These are phyloP conservation scores for Salvelinus namaycush DNA, from an alignment of 2,113 vertebrate species.

Conservation along the genomic window DNA sequence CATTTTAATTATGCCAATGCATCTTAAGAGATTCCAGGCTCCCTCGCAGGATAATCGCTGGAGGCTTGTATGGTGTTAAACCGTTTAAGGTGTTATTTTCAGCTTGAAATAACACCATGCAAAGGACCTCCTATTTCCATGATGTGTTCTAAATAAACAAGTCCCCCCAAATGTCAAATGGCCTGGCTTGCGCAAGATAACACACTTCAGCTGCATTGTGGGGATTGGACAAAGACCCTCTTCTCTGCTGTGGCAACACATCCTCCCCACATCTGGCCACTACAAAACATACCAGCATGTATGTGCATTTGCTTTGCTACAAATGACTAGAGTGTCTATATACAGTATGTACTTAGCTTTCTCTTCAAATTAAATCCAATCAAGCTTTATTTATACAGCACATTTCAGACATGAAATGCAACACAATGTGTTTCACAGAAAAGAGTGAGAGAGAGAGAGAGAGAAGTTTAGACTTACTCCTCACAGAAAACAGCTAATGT, in stretches of 20 bases:
- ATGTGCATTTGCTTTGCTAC: conserved; percentile 33
- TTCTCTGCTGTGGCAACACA: background rate
- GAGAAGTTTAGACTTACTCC: background rate
- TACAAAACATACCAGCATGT: conserved; percentile 41
- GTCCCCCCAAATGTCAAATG: conserved; percentile 39
- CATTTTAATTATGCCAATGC: conserved; percentile 55
- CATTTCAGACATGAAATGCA: too few relatives aligned
- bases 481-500: background rate
- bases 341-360: background rate
- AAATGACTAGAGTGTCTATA: background rate
- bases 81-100: conserved; percentile 35
- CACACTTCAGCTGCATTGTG: too few relatives aligned
- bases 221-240: too few relatives aligned
- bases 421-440: too few relatives aligned
- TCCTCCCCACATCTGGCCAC: conserved; percentile 59
- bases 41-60: conserved; percentile 43
- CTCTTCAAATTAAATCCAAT: background rate
- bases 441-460: background rate
- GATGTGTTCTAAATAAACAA: conserved; percentile 34
- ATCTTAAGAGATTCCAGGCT: conserved; percentile 42
- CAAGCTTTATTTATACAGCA: too few relatives aligned
- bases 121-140: conserved; percentile 22
- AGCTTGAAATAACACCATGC: conserved; percentile 25
- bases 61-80: conserved; percentile 37
- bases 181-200: too few relatives aligned